phyloP scores from a whole-genome alignment of 2,888 invertebrate species.

The Aricia artaxerxes region DNA sequence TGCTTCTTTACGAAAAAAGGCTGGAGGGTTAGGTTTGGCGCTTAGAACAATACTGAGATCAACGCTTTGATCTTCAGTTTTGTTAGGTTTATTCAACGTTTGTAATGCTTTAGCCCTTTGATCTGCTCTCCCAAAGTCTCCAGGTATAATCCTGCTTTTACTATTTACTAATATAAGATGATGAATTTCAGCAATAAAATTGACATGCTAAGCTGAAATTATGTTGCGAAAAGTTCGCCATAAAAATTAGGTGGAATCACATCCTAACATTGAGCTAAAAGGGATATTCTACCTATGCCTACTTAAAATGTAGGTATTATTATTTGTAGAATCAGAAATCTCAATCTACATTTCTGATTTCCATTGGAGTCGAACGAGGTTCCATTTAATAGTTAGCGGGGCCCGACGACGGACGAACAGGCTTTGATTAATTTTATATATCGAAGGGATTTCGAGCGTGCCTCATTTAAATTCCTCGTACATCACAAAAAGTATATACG shows the following conservation, averaged over 20 bases:
- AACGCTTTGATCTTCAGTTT: too few species aligned
- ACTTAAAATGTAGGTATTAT: not conserved
- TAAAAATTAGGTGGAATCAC: not conserved
- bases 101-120: too few species aligned
- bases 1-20: not conserved
- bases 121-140: too few species aligned
- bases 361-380: not conserved
- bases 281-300: not conserved
- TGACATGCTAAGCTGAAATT: not conserved
- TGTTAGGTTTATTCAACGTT: not conserved
- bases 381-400: conserved; percentile 15
- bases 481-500: conserved; percentile 27
- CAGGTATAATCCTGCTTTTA: too few species aligned
- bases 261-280: not conserved
- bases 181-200: not conserved
- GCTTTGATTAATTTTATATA: conserved; percentile 30
- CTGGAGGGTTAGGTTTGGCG: too few species aligned
- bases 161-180: not conserved
- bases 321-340: not conserved
- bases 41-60: not conserved
- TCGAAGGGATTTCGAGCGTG: conserved; percentile 15
- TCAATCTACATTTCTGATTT: conserved; percentile 4
- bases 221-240: not conserved
- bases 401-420: conserved; percentile 14
- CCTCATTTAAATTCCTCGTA: conserved; percentile 25